Evolutionary conservation across 2,888 invertebrate genomes (phyloP).

Genomic region (Coleophora deauratella): DNA sequence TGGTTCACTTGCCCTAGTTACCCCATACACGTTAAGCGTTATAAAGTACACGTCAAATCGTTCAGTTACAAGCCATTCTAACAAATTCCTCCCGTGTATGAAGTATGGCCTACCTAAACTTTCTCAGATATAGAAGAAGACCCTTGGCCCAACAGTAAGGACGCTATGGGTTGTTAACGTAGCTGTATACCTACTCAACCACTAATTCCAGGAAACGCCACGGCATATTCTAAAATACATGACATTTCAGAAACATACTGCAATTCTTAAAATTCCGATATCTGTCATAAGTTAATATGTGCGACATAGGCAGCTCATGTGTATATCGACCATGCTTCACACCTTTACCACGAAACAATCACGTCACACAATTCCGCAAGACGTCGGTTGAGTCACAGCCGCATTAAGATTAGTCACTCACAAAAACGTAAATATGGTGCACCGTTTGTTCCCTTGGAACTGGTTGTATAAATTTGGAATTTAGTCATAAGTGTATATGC

Average conservation of each 20-base stretch:
- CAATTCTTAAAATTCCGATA: background rate
- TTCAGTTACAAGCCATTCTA: no score
- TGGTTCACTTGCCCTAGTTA: no score
- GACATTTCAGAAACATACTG: background rate
- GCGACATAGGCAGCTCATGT: background rate
- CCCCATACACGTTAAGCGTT: no score
- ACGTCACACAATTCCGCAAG: slow-evolving; percentile 41
- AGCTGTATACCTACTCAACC: no score
- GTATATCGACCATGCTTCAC: slow-evolving; percentile 24
- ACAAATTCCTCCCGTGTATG: no score
- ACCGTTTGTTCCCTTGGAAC: slow-evolving; percentile 25
- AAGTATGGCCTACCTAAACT: no score
- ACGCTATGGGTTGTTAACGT: no score
- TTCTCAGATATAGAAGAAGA: no score
- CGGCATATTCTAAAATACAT: no score
- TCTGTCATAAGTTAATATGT: background rate
- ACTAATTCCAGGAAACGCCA: no score
- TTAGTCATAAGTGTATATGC: slow-evolving; percentile 8
- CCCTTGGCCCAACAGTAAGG: no score
- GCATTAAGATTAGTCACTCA: slow-evolving; percentile 56
- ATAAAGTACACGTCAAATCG: no score
- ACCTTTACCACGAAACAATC: slow-evolving; percentile 26
- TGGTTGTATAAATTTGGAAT: slow-evolving; percentile 11
- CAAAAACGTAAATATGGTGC: slow-evolving; percentile 39
- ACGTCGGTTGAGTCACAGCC: slow-evolving; percentile 46